Percentiles rank a stretch among this genome's conserved stretches.
These are phyloP conservation scores for Pseudorhiza aurosa DNA, from an alignment of 30 jellyfish, hydroid and myxozoan species.

Conservation along the genomic window DNA sequence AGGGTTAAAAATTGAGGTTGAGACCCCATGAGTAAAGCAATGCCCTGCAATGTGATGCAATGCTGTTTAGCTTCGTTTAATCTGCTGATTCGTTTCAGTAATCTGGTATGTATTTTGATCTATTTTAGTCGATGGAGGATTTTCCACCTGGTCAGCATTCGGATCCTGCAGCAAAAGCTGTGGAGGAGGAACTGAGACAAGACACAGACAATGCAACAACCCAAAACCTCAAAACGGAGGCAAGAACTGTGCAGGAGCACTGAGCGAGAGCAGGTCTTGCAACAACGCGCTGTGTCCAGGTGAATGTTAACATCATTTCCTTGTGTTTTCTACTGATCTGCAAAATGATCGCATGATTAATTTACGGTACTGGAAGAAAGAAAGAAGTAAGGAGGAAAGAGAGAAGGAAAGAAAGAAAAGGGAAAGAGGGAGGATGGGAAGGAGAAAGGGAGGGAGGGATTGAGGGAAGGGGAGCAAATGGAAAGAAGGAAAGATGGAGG, in stretches of 20 bases:
- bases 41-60: too few relatives aligned
- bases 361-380: not conserved
- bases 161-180: constrained; percentile 47
- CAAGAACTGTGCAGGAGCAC: constrained; percentile 47
- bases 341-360: not conserved
- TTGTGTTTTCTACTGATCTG: not conserved
- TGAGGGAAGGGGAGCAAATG: not conserved
- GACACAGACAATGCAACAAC: constrained; percentile 39
- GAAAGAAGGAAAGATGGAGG: too few relatives aligned
- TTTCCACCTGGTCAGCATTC: constrained; percentile 49
- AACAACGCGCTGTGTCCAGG: constrained; percentile 25
- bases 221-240: constrained; percentile 69
- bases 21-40: too few relatives aligned
- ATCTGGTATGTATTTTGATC: not conserved
- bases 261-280: constrained; percentile 10
- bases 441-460: not conserved
- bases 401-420: not conserved
- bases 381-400: not conserved
- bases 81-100: too few relatives aligned
- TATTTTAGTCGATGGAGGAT: constrained; percentile 56
- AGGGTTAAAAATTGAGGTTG: too few relatives aligned
- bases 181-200: constrained; percentile 55
- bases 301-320: not conserved
- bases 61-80: too few relatives aligned
- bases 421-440: not conserved